A percentile compares a stretch with the other conserved stretches of the same genome.
phyloP scores from a whole-genome alignment of 2,797 vertebrate species.

The Acomys russatus region DNA sequence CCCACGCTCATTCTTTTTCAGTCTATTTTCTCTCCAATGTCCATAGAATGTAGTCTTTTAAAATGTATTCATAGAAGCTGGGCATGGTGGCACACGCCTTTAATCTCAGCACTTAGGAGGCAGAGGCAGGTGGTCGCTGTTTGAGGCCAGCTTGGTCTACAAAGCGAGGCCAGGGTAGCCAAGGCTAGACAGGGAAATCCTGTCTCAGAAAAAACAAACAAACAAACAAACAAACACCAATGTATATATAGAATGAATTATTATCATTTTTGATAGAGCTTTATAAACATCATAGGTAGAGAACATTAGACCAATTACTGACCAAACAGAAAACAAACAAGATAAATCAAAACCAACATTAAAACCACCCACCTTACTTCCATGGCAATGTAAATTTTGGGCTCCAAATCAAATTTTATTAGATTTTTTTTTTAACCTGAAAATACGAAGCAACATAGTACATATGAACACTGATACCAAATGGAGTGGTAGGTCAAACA shows the following conservation, averaged over 20 bases:
- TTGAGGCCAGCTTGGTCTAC: no score
- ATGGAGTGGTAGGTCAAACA: background rate
- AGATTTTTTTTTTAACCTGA: background rate
- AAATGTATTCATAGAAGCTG: background rate
- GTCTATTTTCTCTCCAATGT: slow-evolving; percentile 22
- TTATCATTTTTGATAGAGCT: background rate
- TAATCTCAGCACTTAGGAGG: no score
- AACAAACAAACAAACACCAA: no score
- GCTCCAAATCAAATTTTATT: background rate
- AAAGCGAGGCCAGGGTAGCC: no score
- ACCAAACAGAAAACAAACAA: background rate
- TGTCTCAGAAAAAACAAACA: no score
- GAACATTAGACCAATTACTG: background rate
- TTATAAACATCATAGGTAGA: background rate
- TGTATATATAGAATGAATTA: background rate
- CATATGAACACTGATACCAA: background rate
- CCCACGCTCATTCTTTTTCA: background rate
- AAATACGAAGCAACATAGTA: background rate
- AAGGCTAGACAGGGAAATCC: no score
- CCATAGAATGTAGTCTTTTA: background rate
- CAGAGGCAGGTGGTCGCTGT: no score
- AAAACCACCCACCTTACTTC: background rate
- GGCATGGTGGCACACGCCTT: no score
- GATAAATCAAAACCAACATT: background rate
- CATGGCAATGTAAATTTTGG: background rate